Evolutionary conservation across 2,113 vertebrate genomes (phyloP).

Genomic region (Lonchura striata): DNA sequence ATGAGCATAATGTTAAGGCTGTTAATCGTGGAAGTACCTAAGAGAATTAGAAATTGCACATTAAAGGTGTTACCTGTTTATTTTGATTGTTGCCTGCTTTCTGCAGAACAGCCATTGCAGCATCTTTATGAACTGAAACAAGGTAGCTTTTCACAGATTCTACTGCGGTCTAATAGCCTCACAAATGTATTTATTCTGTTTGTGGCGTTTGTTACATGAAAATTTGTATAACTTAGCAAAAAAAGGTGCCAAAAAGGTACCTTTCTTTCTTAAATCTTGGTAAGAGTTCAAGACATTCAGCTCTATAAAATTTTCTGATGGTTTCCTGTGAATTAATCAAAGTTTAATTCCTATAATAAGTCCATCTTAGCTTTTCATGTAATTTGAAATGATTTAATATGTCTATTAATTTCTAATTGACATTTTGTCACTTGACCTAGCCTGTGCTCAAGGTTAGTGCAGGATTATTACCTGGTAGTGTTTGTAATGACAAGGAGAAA

Average conservation of each 20-base stretch:
- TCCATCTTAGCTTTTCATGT: background rate
- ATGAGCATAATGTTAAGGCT: background rate
- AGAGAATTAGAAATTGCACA: background rate
- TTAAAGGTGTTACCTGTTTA: background rate
- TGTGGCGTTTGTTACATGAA: background rate
- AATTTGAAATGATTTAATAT: background rate
- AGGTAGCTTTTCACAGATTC: background rate
- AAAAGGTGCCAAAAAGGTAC: background rate
- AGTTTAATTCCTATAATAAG: background rate
- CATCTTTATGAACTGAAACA: background rate
- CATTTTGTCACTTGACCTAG: background rate
- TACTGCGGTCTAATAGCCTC: background rate
- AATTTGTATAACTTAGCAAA: background rate
- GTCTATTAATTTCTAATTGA: background rate
- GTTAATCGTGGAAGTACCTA: background rate
- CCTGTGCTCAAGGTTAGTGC: background rate
- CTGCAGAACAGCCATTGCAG: background rate
- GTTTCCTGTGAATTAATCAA: background rate
- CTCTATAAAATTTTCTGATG: background rate
- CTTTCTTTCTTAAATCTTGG: background rate
- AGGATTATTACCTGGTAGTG: background rate
- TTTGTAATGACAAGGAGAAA: background rate
- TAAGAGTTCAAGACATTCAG: background rate
- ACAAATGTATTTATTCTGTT: background rate
- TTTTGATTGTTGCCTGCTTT: background rate